These are phyloP conservation scores for Andricus quercusramuli DNA, from an alignment of 2,888 invertebrate species.

Conservation along the genomic window DNA sequence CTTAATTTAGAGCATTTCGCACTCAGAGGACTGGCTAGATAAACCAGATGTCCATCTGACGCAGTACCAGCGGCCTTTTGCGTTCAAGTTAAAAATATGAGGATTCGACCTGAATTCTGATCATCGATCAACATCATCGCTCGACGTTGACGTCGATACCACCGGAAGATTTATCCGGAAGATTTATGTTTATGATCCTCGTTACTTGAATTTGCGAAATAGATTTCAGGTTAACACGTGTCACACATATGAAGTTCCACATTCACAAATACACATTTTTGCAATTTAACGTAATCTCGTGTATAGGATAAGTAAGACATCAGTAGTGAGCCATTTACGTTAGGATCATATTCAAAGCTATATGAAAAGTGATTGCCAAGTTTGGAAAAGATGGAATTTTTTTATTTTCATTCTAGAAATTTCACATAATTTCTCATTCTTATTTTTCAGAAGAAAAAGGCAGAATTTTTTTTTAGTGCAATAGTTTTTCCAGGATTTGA, in stretches of 20 bases:
- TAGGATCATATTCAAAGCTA: too few species aligned
- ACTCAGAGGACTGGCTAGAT: not conserved
- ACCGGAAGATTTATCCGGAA: not conserved
- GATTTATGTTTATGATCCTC: not conserved
- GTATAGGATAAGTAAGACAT: too few species aligned
- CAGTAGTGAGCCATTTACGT: too few species aligned
- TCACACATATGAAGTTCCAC: not conserved
- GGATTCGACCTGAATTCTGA: conserved; percentile 26
- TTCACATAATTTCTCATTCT: too few species aligned
- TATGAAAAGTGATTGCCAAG: too few species aligned
- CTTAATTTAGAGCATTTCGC: not conserved
- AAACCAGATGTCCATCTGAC: conserved; percentile 31
- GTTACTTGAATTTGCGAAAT: not conserved
- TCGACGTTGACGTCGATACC: conserved; percentile 2
- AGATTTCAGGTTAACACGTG: not conserved
- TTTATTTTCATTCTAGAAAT: too few species aligned
- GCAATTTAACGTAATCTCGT: not conserved
- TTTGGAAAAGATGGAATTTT: too few species aligned
- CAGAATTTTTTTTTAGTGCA: too few species aligned
- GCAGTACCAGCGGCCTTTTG: not conserved
- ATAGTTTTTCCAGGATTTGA: too few species aligned
- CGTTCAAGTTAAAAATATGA: conserved; percentile 32
- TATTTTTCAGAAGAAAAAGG: too few species aligned
- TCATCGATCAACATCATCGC: conserved; percentile 13
- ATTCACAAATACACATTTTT: not conserved